Base-by-base conservation (phyloP, 2,797 vertebrate species). In the Halcyon leucocephala region DNA sequence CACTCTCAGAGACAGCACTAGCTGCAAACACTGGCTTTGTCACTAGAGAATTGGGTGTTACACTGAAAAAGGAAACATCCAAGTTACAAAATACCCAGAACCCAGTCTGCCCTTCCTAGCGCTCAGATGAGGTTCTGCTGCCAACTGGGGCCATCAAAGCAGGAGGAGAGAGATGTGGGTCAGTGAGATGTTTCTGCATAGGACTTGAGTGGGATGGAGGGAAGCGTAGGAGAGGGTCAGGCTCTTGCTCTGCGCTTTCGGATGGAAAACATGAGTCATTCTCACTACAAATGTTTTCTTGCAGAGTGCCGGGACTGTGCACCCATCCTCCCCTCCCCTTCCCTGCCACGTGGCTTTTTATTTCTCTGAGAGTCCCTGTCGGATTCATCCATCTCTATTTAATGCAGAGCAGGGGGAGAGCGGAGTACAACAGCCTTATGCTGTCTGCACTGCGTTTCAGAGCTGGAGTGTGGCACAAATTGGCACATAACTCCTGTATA, bases 1-100 rank as follows among this genome's bases (percentile, higher is more conserved):
- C 0, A 0, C 21, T 48, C 29, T 42, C 0, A 0, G 44, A 37
- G 64, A 7, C 57, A 25, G 33, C 1, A 1, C 29, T 44, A 57
- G 4, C 35, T 60, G 60, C 24, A 41, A 37, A 14, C 35, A 7
- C 24, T 78, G 52, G 8, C 21, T 55, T 54, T 57, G 39, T 48
- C 51, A 10, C 44, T 86, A 25, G 13, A 42, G 41, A 62, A 28
- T 4, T 17, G n/a, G 19, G 21, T 10, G 21, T 61, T 72, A 3
- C 19, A 2, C 12, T 82, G 44, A 8, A 54, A 93, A 52, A 64
- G 18, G 58, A 81, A 54, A 58, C 6, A 8, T 46, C 29, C 24
- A 28, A 48, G 12, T 54, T 49, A 8, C 13, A n/a, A 37, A 78
- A 19, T 19, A 42, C 5, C 5, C 49, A 48, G 52, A 70, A 16